Evolutionary conservation across 2,888 invertebrate species (phyloP).

Genomic region (Tetheella fluctuosa): DNA sequence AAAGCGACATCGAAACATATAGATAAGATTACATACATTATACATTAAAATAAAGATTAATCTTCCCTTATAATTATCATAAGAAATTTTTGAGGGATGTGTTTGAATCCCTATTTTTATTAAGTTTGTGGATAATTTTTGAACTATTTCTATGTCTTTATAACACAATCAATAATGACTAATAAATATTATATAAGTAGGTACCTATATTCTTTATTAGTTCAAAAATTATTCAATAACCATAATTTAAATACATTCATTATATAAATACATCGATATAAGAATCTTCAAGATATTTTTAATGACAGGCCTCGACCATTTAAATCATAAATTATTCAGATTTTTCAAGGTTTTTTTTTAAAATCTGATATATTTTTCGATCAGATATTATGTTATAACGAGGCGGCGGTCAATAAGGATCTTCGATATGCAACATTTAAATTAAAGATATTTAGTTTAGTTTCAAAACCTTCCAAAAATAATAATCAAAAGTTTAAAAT

Average conservation of each 20-base stretch:
- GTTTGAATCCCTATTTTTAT: conserved; percentile 37
- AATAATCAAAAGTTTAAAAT: no score
- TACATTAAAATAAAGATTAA: conserved; percentile 71
- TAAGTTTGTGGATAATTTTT: conserved; percentile 29
- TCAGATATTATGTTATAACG: no score
- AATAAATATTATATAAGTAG: conserved; percentile 29
- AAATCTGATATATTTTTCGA: no score
- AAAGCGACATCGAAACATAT: conserved; percentile 80
- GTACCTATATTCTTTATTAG: conserved; percentile 21
- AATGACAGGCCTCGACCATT: neutral
- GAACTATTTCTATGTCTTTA: conserved; percentile 14
- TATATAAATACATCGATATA: conserved; percentile 23
- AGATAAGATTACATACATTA: conserved; percentile 67
- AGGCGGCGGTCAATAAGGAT: no score
- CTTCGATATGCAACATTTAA: no score
- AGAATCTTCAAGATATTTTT: conserved; percentile 16
- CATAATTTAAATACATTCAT: conserved; percentile 21
- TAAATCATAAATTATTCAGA: no score
- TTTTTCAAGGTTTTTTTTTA: no score
- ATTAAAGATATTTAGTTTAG: no score
- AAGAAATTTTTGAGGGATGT: conserved; percentile 72
- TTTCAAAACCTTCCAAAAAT: no score
- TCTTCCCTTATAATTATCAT: conserved; percentile 80
- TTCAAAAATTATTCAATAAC: conserved; percentile 33
- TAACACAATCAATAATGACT: conserved; percentile 33